These are phyloP conservation scores for Rhinichthys osculus DNA, from an alignment of 2,797 vertebrate species.

Conservation along the genomic window DNA sequence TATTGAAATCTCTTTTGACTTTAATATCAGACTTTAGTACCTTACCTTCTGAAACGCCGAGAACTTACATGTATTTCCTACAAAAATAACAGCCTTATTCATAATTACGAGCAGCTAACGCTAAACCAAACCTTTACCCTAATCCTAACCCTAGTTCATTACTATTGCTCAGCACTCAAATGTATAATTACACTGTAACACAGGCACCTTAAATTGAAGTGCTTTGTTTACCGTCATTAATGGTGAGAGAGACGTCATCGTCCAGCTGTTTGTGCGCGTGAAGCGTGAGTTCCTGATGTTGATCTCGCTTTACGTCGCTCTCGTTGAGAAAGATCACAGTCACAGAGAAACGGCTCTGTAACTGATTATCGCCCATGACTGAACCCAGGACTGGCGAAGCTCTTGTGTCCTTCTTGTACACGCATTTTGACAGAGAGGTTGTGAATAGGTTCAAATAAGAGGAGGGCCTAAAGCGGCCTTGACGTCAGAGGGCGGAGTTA, in stretches of 20 bases:
- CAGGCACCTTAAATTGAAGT: too few species aligned
- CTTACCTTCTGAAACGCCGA: too few species aligned
- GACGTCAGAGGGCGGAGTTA: neutral
- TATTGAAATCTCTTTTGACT: too few species aligned
- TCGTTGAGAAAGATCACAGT: conserved; percentile 62
- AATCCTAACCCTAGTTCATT: too few species aligned
- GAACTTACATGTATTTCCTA: too few species aligned
- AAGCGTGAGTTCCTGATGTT: conserved; percentile 68
- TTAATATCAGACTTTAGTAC: too few species aligned
- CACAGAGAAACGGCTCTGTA: conserved; percentile 57
- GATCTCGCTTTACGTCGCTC: conserved; percentile 47
- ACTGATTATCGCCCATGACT: conserved; percentile 54
- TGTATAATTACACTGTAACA: too few species aligned
- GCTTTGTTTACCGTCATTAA: conserved; percentile 68
- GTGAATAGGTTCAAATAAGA: conserved; percentile 15
- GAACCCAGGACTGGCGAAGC: neutral
- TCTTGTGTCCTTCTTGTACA: neutral
- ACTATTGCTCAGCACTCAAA: too few species aligned
- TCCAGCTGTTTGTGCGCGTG: conserved; percentile 60
- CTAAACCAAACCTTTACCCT: too few species aligned
- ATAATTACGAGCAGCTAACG: too few species aligned
- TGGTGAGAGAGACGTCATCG: conserved; percentile 59
- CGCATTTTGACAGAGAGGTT: neutral
- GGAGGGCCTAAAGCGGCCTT: conserved; percentile 3
- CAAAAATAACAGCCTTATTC: too few species aligned